Conservation (phyloP, 2,797 vertebrate species). For the Chelmon rostratus region DNA sequence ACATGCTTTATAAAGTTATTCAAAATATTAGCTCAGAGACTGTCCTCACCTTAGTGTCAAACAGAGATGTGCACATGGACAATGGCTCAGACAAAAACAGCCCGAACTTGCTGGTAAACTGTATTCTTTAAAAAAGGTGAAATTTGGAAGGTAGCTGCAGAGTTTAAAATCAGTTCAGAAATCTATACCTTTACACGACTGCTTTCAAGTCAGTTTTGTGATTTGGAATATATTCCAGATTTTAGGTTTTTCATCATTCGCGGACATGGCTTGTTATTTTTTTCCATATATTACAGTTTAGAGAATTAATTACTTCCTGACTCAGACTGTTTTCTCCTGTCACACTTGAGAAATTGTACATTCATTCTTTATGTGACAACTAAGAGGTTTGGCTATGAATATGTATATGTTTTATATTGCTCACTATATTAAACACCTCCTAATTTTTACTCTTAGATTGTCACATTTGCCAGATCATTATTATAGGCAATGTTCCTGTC, state of each 20-base stretch:
- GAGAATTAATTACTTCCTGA: no score
- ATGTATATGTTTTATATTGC: background rate
- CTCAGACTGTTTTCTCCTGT: no score
- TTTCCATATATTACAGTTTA: no score
- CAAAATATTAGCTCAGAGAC: no score
- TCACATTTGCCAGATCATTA: background rate
- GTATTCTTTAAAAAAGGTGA: background rate
- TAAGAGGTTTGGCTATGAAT: background rate
- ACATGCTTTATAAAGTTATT: no score
- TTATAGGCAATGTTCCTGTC: background rate
- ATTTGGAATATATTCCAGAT: background rate
- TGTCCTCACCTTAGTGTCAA: no score
- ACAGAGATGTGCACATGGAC: no score
- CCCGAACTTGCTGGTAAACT: background rate
- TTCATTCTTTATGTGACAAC: background rate
- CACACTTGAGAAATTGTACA: background rate
- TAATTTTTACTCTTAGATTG: background rate
- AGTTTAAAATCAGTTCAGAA: background rate
- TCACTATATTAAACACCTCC: background rate
- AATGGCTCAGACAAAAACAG: background rate
- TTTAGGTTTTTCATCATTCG: background rate
- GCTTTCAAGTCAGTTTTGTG: background rate
- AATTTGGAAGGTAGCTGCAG: background rate
- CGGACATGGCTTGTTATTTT: no score
- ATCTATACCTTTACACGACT: background rate